Percentiles rank a stretch among this genome's conserved stretches.
phyloP scores from a whole-genome alignment of 2,113 vertebrate species.

The Ceyx margarethae region DNA sequence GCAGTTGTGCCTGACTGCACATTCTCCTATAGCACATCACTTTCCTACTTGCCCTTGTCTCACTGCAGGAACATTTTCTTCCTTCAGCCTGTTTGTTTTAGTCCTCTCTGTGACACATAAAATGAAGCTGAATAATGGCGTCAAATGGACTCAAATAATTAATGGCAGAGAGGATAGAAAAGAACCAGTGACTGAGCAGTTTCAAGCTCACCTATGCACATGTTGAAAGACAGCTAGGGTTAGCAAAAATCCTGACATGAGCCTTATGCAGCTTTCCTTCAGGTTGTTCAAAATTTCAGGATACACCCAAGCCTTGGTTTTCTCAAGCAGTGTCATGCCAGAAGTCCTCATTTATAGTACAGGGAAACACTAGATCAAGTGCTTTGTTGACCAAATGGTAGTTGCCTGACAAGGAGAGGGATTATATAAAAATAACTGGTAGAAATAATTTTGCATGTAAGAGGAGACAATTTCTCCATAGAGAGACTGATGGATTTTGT shows the following conservation, averaged over 20 bases:
- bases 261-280: fast-evolving
- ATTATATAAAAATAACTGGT: not conserved
- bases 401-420: not conserved
- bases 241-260: not conserved
- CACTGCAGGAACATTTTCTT: not conserved
- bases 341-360: fast-evolving
- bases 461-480: not conserved
- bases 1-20: fast-evolving
- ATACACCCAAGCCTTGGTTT: not conserved
- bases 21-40: not conserved
- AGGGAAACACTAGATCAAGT: not conserved
- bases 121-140: not conserved
- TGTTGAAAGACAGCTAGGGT: fast-evolving
- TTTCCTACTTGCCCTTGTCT: not conserved
- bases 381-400: not conserved
- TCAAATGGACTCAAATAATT: not conserved
- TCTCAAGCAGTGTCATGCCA: not conserved
- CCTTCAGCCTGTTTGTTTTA: not conserved
- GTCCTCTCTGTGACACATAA: not conserved
- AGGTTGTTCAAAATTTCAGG: not conserved
- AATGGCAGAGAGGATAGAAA: not conserved
- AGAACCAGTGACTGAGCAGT: not conserved
- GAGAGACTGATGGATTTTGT: not conserved
- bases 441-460: not conserved
- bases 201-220: fast-evolving